Conservation (phyloP, 2,888 invertebrate genomes). For the Apamea crenata region DNA sequence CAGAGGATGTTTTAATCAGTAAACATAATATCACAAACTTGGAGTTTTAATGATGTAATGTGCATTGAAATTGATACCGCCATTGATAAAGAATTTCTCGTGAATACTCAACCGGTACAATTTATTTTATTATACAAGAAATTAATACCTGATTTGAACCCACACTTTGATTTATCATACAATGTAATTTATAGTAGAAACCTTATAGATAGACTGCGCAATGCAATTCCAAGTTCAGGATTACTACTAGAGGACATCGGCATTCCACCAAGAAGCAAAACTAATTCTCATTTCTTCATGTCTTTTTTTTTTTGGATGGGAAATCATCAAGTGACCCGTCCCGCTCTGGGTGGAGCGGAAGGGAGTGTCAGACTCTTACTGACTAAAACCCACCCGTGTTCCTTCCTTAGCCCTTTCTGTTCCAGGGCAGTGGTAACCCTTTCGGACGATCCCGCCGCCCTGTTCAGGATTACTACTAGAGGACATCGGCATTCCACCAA, state of each 20-base stretch:
- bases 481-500: background rate
- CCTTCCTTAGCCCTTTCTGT: too few species aligned
- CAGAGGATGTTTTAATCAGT: background rate
- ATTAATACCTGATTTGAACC: background rate
- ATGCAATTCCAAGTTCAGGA: constrained; percentile 1
- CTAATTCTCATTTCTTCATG: background rate
- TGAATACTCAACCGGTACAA: constrained; percentile 1
- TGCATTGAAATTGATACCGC: background rate
- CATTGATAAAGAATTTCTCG: constrained; percentile 6
- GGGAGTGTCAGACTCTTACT: too few species aligned
- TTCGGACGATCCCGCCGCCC: too few species aligned
- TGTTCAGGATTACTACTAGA: background rate
- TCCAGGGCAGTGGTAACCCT: too few species aligned
- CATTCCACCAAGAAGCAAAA: background rate
- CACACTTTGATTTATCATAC: constrained; percentile 4
- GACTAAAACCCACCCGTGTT: too few species aligned
- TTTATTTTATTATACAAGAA: constrained; percentile 1
- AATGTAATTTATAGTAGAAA: constrained; percentile 23
- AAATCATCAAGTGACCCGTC: too few species aligned
- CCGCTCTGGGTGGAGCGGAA: too few species aligned
- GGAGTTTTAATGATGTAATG: background rate
- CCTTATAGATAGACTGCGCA: background rate
- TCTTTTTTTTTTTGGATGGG: too few species aligned
- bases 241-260: background rate
- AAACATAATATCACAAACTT: background rate